phyloP scores from a whole-genome alignment of 2,797 vertebrate genomes.

The Sus cebifrons region DNA sequence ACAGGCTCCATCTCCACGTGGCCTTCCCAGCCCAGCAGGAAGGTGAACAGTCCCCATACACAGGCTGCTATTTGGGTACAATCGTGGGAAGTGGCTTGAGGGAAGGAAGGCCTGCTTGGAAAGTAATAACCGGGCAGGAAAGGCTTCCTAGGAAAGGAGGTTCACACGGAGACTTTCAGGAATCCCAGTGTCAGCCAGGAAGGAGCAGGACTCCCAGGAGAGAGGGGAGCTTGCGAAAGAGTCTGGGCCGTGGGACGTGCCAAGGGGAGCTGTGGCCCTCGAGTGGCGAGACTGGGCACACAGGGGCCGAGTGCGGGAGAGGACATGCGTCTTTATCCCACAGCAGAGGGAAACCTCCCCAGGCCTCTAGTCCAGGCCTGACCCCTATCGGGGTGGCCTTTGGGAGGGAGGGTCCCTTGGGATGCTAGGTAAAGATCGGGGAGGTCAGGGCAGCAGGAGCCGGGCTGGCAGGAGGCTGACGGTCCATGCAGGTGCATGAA shows the following conservation, averaged over 20 bases:
- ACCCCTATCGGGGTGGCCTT: rapidly evolving
- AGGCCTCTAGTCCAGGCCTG: too few relatives aligned
- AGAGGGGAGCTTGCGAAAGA: not conserved
- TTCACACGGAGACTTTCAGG: not conserved
- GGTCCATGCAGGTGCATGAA: not conserved
- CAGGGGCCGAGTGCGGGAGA: too few relatives aligned
- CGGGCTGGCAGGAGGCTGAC: not conserved
- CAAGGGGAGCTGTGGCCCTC: rapidly evolving
- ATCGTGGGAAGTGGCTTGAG: not conserved
- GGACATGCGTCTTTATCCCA: rapidly evolving
- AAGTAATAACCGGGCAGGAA: not conserved
- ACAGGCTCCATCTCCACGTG: rapidly evolving
- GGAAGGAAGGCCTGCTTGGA: not conserved
- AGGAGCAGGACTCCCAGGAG: not conserved
- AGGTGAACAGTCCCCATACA: not conserved
- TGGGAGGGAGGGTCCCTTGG: not conserved
- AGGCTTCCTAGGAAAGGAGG: not conserved
- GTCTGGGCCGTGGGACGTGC: rapidly evolving
- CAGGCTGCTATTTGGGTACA: not conserved
- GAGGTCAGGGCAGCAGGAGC: not conserved
- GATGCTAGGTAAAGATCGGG: rapidly evolving
- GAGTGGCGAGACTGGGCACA: rapidly evolving
- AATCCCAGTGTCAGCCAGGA: not conserved
- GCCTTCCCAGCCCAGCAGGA: not conserved
- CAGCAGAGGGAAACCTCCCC: rapidly evolving